phyloP scores from a whole-genome alignment of 2,797 vertebrate genomes.

The Sparus aurata region DNA sequence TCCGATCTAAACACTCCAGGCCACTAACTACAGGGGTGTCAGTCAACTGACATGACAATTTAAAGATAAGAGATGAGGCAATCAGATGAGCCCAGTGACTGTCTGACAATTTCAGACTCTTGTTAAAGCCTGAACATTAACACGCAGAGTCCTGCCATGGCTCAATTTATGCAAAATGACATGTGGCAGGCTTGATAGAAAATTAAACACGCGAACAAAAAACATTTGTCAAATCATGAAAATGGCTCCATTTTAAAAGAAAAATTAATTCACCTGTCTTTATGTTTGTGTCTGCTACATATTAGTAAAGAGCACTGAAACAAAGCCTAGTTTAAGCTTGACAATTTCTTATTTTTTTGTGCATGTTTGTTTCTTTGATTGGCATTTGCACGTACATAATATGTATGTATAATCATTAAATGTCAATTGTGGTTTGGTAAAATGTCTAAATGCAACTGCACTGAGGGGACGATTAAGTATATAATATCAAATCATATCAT shows the following conservation, averaged over 20 bases:
- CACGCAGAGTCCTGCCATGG: constrained; percentile 1
- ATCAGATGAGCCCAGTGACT: constrained; percentile 56
- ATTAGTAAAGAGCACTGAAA: background rate
- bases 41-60: constrained; percentile 74
- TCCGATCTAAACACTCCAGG: constrained; percentile 59
- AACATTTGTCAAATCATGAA: background rate
- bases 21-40: constrained; percentile 79
- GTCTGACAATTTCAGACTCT: constrained; percentile 51
- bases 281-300: background rate
- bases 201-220: constrained; percentile 18
- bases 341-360: background rate
- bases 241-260: background rate
- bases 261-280: background rate
- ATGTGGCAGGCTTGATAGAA: constrained; percentile 36
- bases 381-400: too few relatives aligned
- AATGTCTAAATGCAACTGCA: too few relatives aligned
- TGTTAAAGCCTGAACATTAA: constrained; percentile 23
- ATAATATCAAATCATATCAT: too few relatives aligned
- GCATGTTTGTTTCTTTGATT: too few relatives aligned
- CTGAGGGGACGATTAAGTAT: too few relatives aligned
- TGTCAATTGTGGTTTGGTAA: too few relatives aligned
- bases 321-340: background rate
- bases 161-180: constrained; percentile 10
- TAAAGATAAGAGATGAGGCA: constrained; percentile 63
- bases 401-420: too few relatives aligned